Evolutionary conservation across 37 sponge, comb jelly and placozoan species (phyloP).

Genomic region (Oopsacas minuta): DNA sequence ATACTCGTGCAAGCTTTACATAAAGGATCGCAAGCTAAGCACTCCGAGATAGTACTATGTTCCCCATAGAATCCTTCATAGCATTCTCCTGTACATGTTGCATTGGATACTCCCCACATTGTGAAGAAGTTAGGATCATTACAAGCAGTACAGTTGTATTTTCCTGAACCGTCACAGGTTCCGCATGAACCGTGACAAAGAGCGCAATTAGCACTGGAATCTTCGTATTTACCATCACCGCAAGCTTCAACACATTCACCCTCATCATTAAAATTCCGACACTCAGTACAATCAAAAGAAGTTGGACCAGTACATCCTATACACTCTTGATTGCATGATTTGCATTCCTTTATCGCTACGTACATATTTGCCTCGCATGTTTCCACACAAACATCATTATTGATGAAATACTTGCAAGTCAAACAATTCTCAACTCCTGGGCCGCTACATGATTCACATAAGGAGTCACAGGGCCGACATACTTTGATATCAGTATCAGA

Average conservation of each 20-base stretch:
- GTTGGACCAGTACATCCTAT: slow-evolving; percentile 23
- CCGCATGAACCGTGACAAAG: not conserved
- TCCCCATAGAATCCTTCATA: not conserved
- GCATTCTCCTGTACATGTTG: not conserved
- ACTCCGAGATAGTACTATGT: not conserved
- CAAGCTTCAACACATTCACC: not conserved
- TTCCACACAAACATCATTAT: not conserved
- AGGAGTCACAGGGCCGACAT: slow-evolving; percentile 22
- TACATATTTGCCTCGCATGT: not conserved
- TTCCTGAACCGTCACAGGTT: not conserved
- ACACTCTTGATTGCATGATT: slow-evolving; percentile 31
- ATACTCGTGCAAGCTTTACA: not conserved
- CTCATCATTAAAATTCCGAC: slow-evolving; percentile 14
- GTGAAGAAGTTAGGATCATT: not conserved
- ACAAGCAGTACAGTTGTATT: not conserved
- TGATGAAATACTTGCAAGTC: not conserved
- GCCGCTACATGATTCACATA: slow-evolving; percentile 19
- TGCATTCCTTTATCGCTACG: not conserved
- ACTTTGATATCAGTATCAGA: not conserved
- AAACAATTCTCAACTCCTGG: not conserved
- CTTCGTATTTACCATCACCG: not conserved
- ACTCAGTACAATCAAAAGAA: not conserved
- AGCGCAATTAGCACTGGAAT: not conserved
- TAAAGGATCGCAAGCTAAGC: not conserved
- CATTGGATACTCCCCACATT: not conserved